phyloP scores from a whole-genome alignment of 2,888 invertebrate species.

The Eupithecia abbreviata region DNA sequence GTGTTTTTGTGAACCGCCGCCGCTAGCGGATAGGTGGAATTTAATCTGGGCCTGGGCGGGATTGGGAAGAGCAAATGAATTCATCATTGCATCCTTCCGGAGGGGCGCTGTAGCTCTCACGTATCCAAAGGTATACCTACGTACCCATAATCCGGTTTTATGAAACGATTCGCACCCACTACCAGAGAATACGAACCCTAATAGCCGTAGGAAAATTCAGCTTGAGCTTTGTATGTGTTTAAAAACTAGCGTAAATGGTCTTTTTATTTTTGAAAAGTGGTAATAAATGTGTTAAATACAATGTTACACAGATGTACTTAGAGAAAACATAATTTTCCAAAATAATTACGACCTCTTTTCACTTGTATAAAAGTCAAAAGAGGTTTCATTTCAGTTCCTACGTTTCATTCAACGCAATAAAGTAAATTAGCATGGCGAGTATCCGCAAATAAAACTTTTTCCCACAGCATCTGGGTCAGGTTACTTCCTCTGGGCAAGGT shows the following conservation, averaged over 20 bases:
- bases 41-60: conserved; percentile 16
- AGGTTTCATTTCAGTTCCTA: neutral
- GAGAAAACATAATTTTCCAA: too few species aligned
- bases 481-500: conserved; percentile 45
- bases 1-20: neutral
- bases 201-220: too few species aligned
- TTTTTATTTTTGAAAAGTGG: neutral
- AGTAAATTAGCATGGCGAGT: conserved; percentile 46
- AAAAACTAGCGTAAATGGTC: neutral
- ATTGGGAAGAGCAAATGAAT: conserved; percentile 40
- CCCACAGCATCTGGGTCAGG: conserved; percentile 56
- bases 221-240: neutral
- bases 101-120: conserved; percentile 50
- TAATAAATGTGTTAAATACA: too few species aligned
- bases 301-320: too few species aligned
- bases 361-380: too few species aligned
- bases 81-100: conserved; percentile 65
- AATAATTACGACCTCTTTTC: too few species aligned
- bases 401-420: conserved; percentile 35
- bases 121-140: conserved; percentile 25
- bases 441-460: conserved; percentile 45
- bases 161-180: neutral
- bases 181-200: neutral
- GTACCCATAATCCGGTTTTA: neutral
- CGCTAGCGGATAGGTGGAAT: neutral